Conservation (phyloP, 2,113 vertebrate species). For the Rhizomys pruinosus region DNA sequence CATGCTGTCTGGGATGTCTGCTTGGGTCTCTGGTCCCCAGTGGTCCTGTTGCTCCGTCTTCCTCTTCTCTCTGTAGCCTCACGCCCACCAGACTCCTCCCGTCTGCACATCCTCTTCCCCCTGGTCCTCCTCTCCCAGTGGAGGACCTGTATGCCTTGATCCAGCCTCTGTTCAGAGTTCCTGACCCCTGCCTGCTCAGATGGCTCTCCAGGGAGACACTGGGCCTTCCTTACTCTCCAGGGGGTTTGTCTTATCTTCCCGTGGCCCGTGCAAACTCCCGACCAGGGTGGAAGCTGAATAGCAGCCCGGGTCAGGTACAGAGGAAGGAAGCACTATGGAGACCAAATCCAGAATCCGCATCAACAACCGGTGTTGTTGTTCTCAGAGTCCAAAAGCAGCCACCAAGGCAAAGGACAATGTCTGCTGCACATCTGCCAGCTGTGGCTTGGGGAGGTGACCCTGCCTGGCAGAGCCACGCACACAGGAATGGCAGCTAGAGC, state of each 20-base stretch:
- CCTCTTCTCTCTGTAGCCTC: background rate
- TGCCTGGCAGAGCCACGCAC: too few species aligned
- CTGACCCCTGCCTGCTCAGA: background rate
- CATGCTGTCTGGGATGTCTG: background rate
- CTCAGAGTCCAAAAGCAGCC: background rate
- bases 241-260: too few species aligned
- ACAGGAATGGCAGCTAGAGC: too few species aligned
- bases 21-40: background rate
- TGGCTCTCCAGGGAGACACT: background rate
- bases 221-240: background rate
- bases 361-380: accelerated
- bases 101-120: too few species aligned
- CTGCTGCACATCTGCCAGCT: accelerated
- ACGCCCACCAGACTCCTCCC: background rate
- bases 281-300: background rate
- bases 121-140: background rate
- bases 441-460: background rate
- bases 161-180: background rate
- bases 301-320: background rate
- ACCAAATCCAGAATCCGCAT: background rate
- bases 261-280: background rate
- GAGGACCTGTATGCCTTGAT: too few species aligned
- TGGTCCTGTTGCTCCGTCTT: background rate
- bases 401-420: background rate
- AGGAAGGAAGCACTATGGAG: too few species aligned